Conservation (phyloP, 2,113 vertebrate genomes). For the Leptobrachium leishanense region DNA sequence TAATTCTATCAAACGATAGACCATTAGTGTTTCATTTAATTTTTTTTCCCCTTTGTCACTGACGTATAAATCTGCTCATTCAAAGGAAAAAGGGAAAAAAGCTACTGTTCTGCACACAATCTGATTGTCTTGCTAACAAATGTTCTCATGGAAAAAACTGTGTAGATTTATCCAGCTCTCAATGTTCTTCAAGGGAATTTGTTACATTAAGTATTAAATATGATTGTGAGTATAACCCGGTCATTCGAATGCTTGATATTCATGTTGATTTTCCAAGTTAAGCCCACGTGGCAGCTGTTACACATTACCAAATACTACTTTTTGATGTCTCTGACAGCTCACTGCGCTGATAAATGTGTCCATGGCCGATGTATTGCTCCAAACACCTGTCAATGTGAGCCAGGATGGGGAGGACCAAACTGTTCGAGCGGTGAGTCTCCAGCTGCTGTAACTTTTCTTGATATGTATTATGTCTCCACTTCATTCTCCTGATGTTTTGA, state of each 20-base stretch:
- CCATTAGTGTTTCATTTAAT: no score
- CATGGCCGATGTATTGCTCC: conserved; percentile 93
- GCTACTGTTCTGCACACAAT: no score
- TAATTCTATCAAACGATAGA: no score
- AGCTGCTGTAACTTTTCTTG: conserved; percentile 73
- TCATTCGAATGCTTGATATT: conserved; percentile 53
- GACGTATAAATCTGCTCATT: no score
- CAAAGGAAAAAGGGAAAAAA: no score
- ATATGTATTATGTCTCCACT: conserved; percentile 31
- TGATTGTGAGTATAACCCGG: conserved; percentile 27
- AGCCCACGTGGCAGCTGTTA: conserved; percentile 47
- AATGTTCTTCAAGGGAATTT: conserved; percentile 31
- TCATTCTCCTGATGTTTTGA: conserved; percentile 36
- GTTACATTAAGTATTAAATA: neutral
- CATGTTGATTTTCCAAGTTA: conserved; percentile 43
- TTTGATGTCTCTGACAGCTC: conserved; percentile 74
- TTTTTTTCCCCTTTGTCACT: no score
- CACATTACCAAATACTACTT: conserved; percentile 51
- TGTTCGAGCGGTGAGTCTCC: conserved; percentile 96
- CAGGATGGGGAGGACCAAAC: conserved; percentile 95
- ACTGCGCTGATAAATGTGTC: conserved; percentile 91
- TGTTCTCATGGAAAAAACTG: no score
- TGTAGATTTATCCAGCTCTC: neutral
- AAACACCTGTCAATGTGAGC: conserved; percentile 98
- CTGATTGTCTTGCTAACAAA: no score